Percentiles rank a stretch among this genome's conserved stretches.
phyloP scores from a whole-genome alignment of 2,113 vertebrate genomes.

The Gracilinanus agilis region DNA sequence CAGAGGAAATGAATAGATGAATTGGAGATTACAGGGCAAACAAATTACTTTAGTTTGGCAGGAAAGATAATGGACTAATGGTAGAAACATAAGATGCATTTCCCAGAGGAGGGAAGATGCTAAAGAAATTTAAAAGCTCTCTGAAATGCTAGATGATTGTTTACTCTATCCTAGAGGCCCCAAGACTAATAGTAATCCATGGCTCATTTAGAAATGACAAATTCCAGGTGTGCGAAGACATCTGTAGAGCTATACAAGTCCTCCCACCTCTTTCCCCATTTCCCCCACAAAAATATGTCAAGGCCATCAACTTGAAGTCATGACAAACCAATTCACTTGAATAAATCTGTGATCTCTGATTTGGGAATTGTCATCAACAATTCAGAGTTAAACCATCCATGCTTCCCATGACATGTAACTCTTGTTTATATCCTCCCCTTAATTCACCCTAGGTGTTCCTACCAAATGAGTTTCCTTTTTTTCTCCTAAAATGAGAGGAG shows the following conservation, averaged over 20 bases:
- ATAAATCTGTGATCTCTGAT: neutral
- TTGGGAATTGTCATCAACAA: neutral
- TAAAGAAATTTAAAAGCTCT: neutral
- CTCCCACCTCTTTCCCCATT: neutral
- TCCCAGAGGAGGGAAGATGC: neutral
- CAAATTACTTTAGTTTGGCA: conserved; percentile 17
- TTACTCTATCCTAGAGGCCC: neutral
- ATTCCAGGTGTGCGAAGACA: neutral
- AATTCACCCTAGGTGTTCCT: neutral
- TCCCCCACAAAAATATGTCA: neutral
- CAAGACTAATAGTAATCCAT: neutral
- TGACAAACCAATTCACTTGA: neutral
- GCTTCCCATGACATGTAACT: neutral
- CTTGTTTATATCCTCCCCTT: neutral
- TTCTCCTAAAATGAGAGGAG: neutral
- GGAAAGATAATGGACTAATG: neutral
- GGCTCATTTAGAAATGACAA: neutral
- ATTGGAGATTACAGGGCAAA: neutral
- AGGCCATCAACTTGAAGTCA: neutral
- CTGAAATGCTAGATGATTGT: neutral
- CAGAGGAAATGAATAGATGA: neutral
- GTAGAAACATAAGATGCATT: neutral
- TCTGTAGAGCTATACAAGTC: neutral
- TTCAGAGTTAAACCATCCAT: neutral
- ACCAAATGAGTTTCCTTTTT: neutral